Evolutionary conservation across 2,113 vertebrate genomes (phyloP).

Genomic region (Suricata suricatta): DNA sequence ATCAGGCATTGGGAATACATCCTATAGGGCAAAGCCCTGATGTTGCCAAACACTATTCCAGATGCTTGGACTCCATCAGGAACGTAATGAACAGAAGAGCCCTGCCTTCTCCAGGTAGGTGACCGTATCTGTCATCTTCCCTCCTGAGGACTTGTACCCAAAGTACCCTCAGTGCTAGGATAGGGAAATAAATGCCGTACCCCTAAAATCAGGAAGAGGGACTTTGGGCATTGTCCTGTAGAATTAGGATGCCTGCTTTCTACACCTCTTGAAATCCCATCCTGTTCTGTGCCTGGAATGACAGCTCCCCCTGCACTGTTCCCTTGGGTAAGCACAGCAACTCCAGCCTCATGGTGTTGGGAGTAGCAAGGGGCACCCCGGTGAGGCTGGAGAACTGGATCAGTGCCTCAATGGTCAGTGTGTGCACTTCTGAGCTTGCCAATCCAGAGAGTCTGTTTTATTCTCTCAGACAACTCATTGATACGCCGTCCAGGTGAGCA

Average conservation of each 20-base stretch:
- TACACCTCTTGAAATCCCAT: neutral
- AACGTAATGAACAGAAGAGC: neutral
- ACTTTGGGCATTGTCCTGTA: neutral
- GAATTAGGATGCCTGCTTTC: neutral
- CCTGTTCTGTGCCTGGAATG: neutral
- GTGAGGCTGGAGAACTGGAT: no score
- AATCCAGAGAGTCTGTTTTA: neutral
- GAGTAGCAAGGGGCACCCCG: rapidly evolving
- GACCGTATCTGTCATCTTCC: neutral
- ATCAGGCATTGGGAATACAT: neutral
- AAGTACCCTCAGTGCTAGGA: neutral
- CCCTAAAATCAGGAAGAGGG: neutral
- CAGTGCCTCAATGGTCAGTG: rapidly evolving
- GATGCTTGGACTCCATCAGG: neutral
- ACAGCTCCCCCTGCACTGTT: no score
- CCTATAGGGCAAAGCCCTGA: neutral
- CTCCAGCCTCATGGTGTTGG: rapidly evolving
- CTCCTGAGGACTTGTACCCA: neutral
- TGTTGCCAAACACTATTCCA: neutral
- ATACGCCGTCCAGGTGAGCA: neutral
- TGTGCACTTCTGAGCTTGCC: neutral
- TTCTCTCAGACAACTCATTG: neutral
- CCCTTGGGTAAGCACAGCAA: rapidly evolving
- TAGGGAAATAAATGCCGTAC: neutral
- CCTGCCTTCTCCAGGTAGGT: neutral